phyloP scores from a whole-genome alignment of 2,113 vertebrate genomes.

The Aix galericulata region DNA sequence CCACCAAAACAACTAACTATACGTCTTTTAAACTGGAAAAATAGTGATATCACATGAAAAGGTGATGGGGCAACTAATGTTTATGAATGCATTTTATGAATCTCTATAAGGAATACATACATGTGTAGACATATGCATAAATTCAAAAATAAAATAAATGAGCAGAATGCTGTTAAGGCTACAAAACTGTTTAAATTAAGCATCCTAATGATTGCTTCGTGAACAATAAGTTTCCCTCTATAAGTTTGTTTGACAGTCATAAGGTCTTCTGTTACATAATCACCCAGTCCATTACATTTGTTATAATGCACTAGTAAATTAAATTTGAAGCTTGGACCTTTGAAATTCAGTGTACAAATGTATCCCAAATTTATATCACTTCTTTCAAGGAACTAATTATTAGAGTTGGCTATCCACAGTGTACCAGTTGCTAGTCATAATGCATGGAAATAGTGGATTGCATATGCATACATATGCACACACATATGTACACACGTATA shows the following conservation, averaged over 20 bases:
- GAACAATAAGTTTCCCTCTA: neutral
- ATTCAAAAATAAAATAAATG: neutral
- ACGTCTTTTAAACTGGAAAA: neutral
- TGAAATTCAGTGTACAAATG: neutral
- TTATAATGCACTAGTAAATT: neutral
- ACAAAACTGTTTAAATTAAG: neutral
- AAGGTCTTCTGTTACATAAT: neutral
- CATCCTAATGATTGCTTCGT: neutral
- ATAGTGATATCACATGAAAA: neutral
- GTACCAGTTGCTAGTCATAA: neutral
- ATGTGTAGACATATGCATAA: accelerated
- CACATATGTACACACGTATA: too few species aligned
- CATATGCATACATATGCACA: neutral
- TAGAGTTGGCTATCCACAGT: neutral
- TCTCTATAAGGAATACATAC: neutral
- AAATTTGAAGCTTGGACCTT: neutral
- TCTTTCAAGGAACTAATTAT: neutral
- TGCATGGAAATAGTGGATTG: neutral
- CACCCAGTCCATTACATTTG: neutral
- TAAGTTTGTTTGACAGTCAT: neutral
- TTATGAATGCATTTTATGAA: neutral
- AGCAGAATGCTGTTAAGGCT: neutral
- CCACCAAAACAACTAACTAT: neutral
- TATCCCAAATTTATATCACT: neutral
- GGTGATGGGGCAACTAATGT: neutral